Evolutionary conservation across 2,888 invertebrate genomes (phyloP), one percentile per base, ranked within the genome.

Genomic region (Pseudococcus longispinus): DNA sequence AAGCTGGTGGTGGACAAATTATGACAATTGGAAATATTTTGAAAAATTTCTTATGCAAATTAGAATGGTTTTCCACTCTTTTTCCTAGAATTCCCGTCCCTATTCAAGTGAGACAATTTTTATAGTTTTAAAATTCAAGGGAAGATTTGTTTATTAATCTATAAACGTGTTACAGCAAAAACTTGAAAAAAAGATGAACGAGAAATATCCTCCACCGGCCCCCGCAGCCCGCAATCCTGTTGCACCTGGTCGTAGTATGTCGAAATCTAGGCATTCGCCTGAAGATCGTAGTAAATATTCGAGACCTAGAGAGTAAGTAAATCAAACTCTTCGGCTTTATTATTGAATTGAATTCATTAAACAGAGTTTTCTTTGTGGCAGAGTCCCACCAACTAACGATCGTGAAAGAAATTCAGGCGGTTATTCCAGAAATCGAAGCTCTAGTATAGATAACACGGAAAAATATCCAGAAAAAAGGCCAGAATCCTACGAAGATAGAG

Each of bases 81-180:
- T 99, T 99, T 91, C 99, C 99, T 0, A 93, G 99, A 89, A 99
- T 99, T 91, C 99, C 99, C 0, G 99, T 99, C 88, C 98, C 99
- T 32, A 98, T 99, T 89, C 93, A 94, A 91, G 91, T 91, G 89
- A 88, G 87, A 88, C 70, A 84, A 85, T 88, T 77, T 83, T 83
- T 29, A 4, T 84, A 6, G n/a, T 55, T 5, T 55, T 55, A 3
- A 60, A 60, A 9, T 32, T 70, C 18, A 2, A 18, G 8, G 6
- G 8, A 18, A 70, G 2, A 70, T 4, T 0, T 5, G 29, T 70
- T 0, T 5, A 29, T 70, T 65, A 11, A 65, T n/a, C 3, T 70
- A 18, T 70, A 18, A 23, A 82, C 55, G 84, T 83, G 55, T 20
- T 89, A 15, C 95, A 96, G 92, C 98, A 98, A 91, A 95, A 95